Conservation (phyloP, 2,888 invertebrate species). For the Himalopsyche japonica region DNA sequence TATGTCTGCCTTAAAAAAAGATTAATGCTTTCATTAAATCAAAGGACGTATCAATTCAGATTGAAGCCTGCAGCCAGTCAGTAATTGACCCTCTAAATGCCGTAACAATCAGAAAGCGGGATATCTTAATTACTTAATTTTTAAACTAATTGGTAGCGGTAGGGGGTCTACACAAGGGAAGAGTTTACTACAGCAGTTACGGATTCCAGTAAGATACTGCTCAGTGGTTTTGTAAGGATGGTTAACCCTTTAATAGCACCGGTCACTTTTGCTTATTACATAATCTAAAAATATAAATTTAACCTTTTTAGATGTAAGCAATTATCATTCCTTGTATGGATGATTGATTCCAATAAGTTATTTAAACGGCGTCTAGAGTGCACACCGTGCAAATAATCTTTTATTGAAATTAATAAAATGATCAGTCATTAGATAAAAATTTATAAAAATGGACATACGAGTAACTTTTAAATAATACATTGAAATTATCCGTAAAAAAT, state of each 20-base stretch:
- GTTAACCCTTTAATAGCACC: background rate
- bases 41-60: constrained; percentile 28
- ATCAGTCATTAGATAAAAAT: no score
- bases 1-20: background rate
- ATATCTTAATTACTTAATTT: constrained; percentile 36
- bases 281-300: no score
- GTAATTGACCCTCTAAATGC: constrained; percentile 31
- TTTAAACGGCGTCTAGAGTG: no score
- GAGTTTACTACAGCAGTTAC: background rate
- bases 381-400: no score
- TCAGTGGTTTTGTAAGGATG: background rate
- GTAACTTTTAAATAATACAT: no score
- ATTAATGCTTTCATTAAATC: constrained; percentile 24
- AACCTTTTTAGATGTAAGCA: no score
- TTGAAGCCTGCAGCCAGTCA: constrained; percentile 1
- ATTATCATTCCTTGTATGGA: no score
- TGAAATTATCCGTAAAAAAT: no score
- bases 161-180: constrained; percentile 10
- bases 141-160: constrained; percentile 32
- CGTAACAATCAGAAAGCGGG: constrained; percentile 18
- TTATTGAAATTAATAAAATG: no score
- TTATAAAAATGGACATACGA: no score
- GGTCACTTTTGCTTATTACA: background rate
- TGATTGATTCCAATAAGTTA: no score
- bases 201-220: background rate